Evolutionary conservation across 2,113 vertebrate species (phyloP), one percentile per base, ranked within the genome.

Genomic region (Panurus biarmicus): DNA sequence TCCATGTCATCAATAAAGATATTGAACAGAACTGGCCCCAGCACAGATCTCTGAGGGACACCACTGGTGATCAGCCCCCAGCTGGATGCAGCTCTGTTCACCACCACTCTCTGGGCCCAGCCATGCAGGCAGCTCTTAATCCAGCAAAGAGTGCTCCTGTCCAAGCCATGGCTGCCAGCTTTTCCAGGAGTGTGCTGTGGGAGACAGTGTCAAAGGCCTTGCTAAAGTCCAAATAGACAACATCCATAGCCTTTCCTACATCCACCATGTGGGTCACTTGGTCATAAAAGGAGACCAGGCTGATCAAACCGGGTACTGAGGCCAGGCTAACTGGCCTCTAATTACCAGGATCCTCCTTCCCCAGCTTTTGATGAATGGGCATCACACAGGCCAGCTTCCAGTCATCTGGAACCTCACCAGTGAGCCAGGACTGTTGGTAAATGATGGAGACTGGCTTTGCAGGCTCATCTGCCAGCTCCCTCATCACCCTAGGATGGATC

Each of bases 381-480:
- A 3, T 54, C 38, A 26, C 23, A 26, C 2, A n/a, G 51, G 17
- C 29, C 70, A 42, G 2, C 22, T 14, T 33, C 36, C 22, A 54
- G 38, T 4, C 7, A 20, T n/a, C 38, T 72, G 51, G n/a, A 15
- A 44, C 17, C 2, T 44, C 23, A 1, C 23, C 23, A 26, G 70
- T 44, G 51, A 56, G 17, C 38, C 29, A 42, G 16, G 31, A 56
- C 23, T 56, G 16, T 2, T 33, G 17, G 23, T 44, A n/a, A 72
- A n/a, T 72, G 31, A 44, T 44, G 51, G 17, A 44, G 38, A 44
- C 31, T 0, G 1, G 31, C 38, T 72, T 44, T 1, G 2, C 23
- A 44, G 56, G 50, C 5, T 44, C 23, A 44, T 40, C 48, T 71
- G 21, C 20, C 28, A 69, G 35, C 22, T 53, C 28, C 20, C 36